Base-by-base conservation (phyloP, 2,797 vertebrate genomes). In the Ambastaia sidthimunki region DNA sequence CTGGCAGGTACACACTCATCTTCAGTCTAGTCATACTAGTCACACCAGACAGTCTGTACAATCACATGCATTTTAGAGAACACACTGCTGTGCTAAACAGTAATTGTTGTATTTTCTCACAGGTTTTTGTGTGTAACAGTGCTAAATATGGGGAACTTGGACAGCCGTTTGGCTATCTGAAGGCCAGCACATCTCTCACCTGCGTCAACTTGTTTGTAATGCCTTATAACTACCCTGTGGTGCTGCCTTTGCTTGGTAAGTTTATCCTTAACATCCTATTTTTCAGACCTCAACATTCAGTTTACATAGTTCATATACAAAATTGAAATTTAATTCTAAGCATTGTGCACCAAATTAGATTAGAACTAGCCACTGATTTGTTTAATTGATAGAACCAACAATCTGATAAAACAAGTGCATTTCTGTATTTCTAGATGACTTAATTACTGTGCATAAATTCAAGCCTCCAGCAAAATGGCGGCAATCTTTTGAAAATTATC, bases 151-250 rank as follows among this genome's bases (percentile, higher is more conserved):
- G 91, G 44, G 97, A 98, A 79, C 93, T 97, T 71, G 97, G 96
- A n/a, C 95, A 97, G 86, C 97, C 97, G 0, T 98, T 98, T 55
- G 98, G 98, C 66, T 99, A 99, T 93, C 94, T 99, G 85, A 99
- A 99, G 93, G 98, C 98, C 88, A 99, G 98, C 94, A 99, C 96
- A 75, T 93, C 95, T 73, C 95, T 99, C 88, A 97, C 94, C 85
- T 99, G 97, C 87, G 98, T 98, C 88, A 99, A 99, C 91, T 95
- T 99, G 87, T 99, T 99, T 89, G 96, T 98, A 89, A 98, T 99
- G 97, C 97, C 97, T 89, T 98, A 98, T 93, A 99, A 99, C 94
- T 99, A 96, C 83, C 97, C 97, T 10, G 96, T 96, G 75, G 94
- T 99, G 59, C 96, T 99, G 83, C 98, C 98, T 2, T 92, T 98